Percentiles rank a stretch among this genome's conserved stretches.
These are phyloP conservation scores for Panthera tigris DNA, from an alignment of 2,113 vertebrate species.

Conservation along the genomic window DNA sequence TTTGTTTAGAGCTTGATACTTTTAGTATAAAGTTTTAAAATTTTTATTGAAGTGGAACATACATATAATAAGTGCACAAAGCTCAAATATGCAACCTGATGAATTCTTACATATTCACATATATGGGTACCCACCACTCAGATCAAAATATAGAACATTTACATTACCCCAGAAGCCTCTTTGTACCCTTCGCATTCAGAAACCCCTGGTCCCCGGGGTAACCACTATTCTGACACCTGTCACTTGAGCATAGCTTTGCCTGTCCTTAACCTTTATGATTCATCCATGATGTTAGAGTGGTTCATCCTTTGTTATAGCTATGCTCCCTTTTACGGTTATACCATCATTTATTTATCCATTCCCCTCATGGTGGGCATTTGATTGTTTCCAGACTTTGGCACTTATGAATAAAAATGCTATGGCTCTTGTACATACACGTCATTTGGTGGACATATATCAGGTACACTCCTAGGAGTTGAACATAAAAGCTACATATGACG, in stretches of 20 bases:
- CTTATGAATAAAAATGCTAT: background rate
- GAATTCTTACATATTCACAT: background rate
- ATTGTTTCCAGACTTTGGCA: background rate
- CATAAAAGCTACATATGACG: background rate
- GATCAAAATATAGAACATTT: background rate
- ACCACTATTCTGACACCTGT: background rate
- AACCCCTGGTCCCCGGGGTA: background rate
- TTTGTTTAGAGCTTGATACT: slow-evolving; percentile 29
- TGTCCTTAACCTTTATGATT: background rate
- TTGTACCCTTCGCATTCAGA: background rate
- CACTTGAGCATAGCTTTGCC: background rate
- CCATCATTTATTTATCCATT: background rate
- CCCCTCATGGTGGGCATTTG: background rate
- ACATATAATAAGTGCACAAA: background rate
- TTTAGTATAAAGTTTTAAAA: background rate
- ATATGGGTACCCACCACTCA: background rate
- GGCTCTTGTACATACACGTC: background rate
- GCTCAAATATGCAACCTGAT: background rate
- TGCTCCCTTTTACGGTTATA: background rate
- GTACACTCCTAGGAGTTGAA: background rate
- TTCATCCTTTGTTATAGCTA: background rate
- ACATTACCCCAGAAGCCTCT: background rate
- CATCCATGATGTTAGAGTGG: background rate
- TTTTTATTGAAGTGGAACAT: background rate
- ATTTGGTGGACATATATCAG: background rate